Evolutionary conservation across 2,113 vertebrate genomes (phyloP).

Genomic region (Misgurnus anguillicaudatus): DNA sequence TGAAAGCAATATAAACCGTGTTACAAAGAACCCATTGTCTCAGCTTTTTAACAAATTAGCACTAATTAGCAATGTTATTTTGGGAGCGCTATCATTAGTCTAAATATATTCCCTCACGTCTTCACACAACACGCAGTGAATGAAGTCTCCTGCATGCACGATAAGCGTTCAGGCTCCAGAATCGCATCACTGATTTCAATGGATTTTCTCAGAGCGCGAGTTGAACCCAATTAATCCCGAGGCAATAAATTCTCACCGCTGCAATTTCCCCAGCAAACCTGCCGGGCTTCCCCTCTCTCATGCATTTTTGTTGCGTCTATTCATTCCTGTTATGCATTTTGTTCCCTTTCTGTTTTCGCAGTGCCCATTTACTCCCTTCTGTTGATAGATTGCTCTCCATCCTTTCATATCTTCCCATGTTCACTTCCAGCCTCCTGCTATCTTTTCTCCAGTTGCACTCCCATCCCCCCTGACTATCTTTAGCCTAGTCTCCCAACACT

Average conservation of each 20-base stretch:
- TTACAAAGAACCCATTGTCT: not conserved
- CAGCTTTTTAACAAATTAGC: conserved; percentile 2
- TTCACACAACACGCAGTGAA: not conserved
- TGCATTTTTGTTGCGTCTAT: not conserved
- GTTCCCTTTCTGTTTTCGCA: conserved; percentile 3
- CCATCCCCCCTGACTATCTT: conserved; percentile 26
- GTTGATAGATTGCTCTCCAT: not conserved
- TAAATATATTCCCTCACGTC: not conserved
- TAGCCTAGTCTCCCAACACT: conserved; percentile 36
- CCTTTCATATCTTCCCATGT: not conserved
- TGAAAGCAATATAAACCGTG: not conserved
- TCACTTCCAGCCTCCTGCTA: conserved; percentile 16
- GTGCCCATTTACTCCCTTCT: conserved; percentile 39
- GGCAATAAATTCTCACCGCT: conserved; percentile 78
- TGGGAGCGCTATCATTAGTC: conserved; percentile 21
- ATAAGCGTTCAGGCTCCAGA: conserved; percentile 9
- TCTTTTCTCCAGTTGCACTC: not conserved
- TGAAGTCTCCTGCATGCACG: no score
- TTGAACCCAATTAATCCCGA: conserved; percentile 78
- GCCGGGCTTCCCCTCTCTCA: conserved; percentile 51
- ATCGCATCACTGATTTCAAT: conserved; percentile 59
- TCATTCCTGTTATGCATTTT: conserved; percentile 30
- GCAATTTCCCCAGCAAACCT: conserved; percentile 72
- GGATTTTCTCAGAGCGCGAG: conserved; percentile 71
- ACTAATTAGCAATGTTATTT: conserved; percentile 1